phyloP scores from a whole-genome alignment of 2,888 invertebrate species.

The Harmothoe impar region DNA sequence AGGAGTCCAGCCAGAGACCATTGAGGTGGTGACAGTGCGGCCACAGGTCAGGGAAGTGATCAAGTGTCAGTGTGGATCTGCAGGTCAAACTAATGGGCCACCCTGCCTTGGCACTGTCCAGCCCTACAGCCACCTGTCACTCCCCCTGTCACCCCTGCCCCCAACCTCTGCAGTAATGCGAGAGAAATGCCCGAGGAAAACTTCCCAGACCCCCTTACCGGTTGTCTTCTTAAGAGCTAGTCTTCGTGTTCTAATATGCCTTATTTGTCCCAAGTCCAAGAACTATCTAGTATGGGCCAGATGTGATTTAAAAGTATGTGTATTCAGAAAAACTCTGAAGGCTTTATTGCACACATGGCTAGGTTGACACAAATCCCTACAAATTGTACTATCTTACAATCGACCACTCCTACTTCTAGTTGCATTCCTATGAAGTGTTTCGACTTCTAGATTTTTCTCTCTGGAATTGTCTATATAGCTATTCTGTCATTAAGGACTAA shows the following conservation, averaged over 20 bases:
- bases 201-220: background rate
- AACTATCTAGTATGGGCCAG: background rate
- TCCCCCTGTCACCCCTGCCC: background rate
- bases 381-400: too few species aligned
- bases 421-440: too few species aligned
- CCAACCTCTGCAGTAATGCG: background rate
- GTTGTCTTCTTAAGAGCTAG: background rate
- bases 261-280: background rate
- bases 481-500: too few species aligned
- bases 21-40: conserved; percentile 48
- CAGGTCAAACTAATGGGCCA: conserved; percentile 54
- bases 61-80: conserved; percentile 45
- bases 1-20: background rate
- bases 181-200: background rate
- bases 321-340: background rate
- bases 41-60: conserved; percentile 60
- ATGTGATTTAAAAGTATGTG: background rate
- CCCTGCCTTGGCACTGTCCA: conserved; percentile 32
- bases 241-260: conserved; percentile 1
- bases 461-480: too few species aligned
- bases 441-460: too few species aligned
- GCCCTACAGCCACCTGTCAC: conserved; percentile 31
- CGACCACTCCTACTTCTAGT: too few species aligned
- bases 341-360: too few species aligned
- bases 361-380: too few species aligned